Conservation (phyloP, 2,113 vertebrate species). For the Dicerorhinus sumatrensis region DNA sequence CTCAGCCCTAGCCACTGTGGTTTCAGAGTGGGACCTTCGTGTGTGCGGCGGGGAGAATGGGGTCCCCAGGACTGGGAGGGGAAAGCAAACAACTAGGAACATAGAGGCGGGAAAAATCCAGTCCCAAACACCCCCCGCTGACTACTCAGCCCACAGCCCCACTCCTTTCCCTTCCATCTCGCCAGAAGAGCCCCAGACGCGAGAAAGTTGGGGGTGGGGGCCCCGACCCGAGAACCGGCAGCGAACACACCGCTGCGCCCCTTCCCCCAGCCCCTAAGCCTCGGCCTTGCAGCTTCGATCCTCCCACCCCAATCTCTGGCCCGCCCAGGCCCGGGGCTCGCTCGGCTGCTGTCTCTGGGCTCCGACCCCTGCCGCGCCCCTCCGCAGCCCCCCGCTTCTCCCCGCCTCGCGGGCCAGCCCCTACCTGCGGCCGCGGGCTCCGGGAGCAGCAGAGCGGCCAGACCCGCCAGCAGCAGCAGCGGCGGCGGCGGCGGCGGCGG, state of each 20-base stretch:
- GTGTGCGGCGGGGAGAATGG: neutral
- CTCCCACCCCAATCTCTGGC: neutral
- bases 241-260: neutral
- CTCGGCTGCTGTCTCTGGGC: neutral
- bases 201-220: conserved; percentile 81
- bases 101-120: conserved; percentile 71
- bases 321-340: conserved; percentile 42
- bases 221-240: neutral
- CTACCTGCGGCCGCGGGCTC: conserved; percentile 77
- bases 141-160: neutral
- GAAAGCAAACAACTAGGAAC: neutral
- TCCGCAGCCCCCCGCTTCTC: neutral
- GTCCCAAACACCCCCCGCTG: neutral
- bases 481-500: conserved; percentile 20
- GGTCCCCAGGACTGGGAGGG: neutral
- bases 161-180: neutral
- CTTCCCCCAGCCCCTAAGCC: neutral
- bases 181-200: neutral
- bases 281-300: conserved; percentile 22
- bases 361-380: conserved; percentile 20
- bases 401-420: neutral
- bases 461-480: conserved; percentile 54
- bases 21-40: neutral
- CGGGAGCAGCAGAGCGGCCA: conserved; percentile 72
- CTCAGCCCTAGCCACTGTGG: neutral